A percentile compares a stretch with the other conserved stretches of the same genome.
Evolutionary conservation across 35 echinoderm and acorn worm genomes (phyloP).

Genomic region (Apostichopus parvimensis): DNA sequence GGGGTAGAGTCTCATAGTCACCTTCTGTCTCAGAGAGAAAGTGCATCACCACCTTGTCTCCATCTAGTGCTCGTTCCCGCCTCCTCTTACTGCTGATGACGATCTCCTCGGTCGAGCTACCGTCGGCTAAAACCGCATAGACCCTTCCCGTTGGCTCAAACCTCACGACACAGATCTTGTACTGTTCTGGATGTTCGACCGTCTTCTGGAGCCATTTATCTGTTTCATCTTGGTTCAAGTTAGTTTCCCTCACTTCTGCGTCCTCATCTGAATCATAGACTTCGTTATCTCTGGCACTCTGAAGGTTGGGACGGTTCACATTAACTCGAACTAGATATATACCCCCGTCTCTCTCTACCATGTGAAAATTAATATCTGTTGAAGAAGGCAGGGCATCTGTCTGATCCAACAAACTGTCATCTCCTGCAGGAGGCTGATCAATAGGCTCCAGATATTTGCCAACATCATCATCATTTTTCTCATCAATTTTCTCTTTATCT

Average conservation of each 20-base stretch:
- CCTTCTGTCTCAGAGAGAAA: constrained; percentile 40
- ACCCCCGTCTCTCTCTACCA: constrained; percentile 18
- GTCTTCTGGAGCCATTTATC: constrained; percentile 54
- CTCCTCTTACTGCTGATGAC: constrained; percentile 68
- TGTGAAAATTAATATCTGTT: background rate
- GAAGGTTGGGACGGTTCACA: background rate
- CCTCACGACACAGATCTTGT: constrained; percentile 70
- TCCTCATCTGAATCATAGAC: background rate
- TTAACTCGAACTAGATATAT: constrained; percentile 1
- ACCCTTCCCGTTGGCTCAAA: constrained; percentile 62
- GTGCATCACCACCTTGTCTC: constrained; percentile 21
- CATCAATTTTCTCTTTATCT: background rate
- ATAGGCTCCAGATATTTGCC: background rate
- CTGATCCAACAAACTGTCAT: too few relatives aligned
- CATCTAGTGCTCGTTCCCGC: constrained; percentile 41
- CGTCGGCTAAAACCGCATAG: constrained; percentile 70
- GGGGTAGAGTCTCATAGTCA: background rate
- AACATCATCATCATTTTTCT: background rate
- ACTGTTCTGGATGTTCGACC: constrained; percentile 55
- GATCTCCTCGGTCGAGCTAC: constrained; percentile 57
- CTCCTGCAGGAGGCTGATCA: background rate
- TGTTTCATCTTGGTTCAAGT: background rate
- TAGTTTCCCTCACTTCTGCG: constrained; percentile 36
- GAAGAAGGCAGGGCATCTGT: background rate
- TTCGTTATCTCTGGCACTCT: background rate